These are phyloP conservation scores for Cataglyphis hispanica DNA, from an alignment of 1,140 invertebrate genomes.

Conservation along the genomic window DNA sequence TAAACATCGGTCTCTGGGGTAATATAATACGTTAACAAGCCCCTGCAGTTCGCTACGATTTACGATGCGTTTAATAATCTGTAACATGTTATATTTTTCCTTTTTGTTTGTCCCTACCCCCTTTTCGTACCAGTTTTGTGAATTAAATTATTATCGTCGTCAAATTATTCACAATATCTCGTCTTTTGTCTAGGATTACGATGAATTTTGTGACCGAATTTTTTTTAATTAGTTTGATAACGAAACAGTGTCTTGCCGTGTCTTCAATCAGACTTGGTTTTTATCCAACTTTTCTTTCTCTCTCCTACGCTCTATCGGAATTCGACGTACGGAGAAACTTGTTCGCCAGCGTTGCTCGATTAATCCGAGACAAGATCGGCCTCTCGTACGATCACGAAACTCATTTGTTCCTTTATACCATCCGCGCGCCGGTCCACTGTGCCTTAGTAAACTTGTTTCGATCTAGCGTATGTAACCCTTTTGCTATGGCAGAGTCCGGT, in stretches of 20 bases:
- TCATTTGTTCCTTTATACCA: constrained; percentile 77
- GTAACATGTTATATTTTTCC: not conserved
- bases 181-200: not conserved
- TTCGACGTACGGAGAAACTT: constrained; percentile 54
- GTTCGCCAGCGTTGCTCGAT: constrained; percentile 72
- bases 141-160: constrained; percentile 16
- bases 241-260: constrained; percentile 47
- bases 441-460: constrained; percentile 71
- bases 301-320: constrained; percentile 1
- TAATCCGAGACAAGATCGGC: constrained; percentile 79
- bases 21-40: constrained; percentile 3
- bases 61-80: not conserved
- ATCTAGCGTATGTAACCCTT: constrained; percentile 54
- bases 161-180: constrained; percentile 5
- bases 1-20: too few species aligned
- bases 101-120: not conserved
- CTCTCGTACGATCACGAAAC: constrained; percentile 77
- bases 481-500: too few species aligned
- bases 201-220: not conserved
- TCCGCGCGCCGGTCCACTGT: constrained; percentile 20
- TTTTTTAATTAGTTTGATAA: constrained; percentile 36
- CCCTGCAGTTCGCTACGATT: not conserved
- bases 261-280: constrained; percentile 59
- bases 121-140: constrained; percentile 13
- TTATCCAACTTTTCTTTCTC: constrained; percentile 43